Conservation (phyloP, 2,113 vertebrate genomes). For the Mastomys natalensis region DNA sequence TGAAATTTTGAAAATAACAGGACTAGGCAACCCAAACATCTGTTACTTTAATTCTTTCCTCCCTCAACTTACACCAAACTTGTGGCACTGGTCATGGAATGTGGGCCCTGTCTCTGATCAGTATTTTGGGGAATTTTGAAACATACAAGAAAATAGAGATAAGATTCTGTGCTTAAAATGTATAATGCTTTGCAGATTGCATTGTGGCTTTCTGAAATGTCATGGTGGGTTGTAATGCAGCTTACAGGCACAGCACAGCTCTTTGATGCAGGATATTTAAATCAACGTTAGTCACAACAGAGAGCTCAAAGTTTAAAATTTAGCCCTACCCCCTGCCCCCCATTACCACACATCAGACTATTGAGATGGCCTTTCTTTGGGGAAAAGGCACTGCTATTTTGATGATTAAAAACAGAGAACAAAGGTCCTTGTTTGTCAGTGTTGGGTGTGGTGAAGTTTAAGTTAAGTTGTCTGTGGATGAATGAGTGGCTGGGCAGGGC, state of each 20-base stretch:
- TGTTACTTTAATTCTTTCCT: conserved; percentile 75
- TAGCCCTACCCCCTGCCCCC: conserved; percentile 22
- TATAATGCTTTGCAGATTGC: conserved; percentile 72
- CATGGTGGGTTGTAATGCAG: not conserved
- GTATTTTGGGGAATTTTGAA: conserved; percentile 69
- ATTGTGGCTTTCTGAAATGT: conserved; percentile 55
- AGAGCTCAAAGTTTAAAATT: conserved; percentile 75
- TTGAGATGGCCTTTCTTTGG: conserved; percentile 63
- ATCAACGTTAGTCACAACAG: conserved; percentile 75
- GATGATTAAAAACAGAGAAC: conserved; percentile 53
- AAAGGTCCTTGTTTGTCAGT: conserved; percentile 52
- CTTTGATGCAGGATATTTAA: conserved; percentile 75
- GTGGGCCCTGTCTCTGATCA: conserved; percentile 49
- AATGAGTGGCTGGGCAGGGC: not conserved
- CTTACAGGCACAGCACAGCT: conserved; percentile 55
- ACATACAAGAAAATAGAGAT: conserved; percentile 59
- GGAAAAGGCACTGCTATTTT: conserved; percentile 47
- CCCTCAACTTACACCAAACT: conserved; percentile 67
- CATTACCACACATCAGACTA: conserved; percentile 66
- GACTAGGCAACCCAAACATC: conserved; percentile 61
- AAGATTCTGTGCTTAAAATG: conserved; percentile 63
- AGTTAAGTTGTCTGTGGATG: not conserved
- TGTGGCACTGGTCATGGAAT: conserved; percentile 67
- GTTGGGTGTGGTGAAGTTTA: conserved; percentile 44
- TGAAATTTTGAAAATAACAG: conserved; percentile 81